phyloP scores from a whole-genome alignment of 2,113 vertebrate genomes.

The Pica pica region DNA sequence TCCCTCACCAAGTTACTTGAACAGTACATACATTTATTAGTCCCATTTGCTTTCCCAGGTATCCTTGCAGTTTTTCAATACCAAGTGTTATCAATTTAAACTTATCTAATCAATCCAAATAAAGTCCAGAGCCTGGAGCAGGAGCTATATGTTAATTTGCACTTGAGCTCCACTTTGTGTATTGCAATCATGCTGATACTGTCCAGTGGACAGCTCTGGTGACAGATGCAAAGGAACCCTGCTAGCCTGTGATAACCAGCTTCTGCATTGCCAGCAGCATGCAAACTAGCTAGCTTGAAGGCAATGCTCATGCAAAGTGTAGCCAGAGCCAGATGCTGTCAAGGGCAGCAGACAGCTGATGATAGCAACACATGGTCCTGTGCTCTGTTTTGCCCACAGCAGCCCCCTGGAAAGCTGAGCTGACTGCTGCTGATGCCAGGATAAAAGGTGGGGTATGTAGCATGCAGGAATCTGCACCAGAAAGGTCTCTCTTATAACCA shows the following conservation, averaged over 20 bases:
- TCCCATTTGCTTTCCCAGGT: not conserved
- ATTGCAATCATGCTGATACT: not conserved
- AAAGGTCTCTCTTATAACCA: not conserved
- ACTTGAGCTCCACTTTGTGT: not conserved
- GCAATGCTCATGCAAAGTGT: not conserved
- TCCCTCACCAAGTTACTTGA: not conserved
- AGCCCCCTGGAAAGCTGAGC: not conserved
- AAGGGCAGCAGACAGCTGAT: not conserved
- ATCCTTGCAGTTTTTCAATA: not conserved
- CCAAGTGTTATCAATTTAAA: not conserved
- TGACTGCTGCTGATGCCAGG: not conserved
- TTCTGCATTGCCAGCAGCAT: not conserved
- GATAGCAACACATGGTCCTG: not conserved
- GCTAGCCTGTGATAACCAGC: not conserved
- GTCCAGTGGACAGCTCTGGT: not conserved
- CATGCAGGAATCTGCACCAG: not conserved
- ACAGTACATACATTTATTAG: not conserved
- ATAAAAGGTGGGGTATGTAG: not conserved
- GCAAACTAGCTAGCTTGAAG: not conserved
- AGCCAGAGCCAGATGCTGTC: not conserved
- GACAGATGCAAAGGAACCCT: not conserved
- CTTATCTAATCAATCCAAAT: not conserved
- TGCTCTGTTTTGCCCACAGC: not conserved
- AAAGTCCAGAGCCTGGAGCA: not conserved
- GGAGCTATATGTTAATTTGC: not conserved